Conservation (phyloP, 37 sponge, comb jelly and placozoan genomes). For the Ephydatia muelleri region DNA sequence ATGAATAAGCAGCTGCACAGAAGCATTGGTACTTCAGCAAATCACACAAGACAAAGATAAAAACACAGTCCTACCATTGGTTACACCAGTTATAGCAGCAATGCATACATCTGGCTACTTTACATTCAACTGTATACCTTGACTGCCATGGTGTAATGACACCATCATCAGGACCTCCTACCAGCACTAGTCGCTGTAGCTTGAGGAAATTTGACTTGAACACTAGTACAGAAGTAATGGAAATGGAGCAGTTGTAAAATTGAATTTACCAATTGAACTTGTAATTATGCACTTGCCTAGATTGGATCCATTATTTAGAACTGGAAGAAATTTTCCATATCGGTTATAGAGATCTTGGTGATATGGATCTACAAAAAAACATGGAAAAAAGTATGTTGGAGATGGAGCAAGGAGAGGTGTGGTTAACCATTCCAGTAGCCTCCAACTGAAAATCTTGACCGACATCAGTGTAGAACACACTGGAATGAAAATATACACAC, state of each 20-base stretch:
- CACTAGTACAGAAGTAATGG: background rate
- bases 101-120: no score
- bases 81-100: no score
- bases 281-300: constrained; percentile 11
- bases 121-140: no score
- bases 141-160: constrained; percentile 98
- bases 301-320: constrained; percentile 34
- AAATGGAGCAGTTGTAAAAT: no score
- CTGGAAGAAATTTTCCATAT: constrained; percentile 42
- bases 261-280: background rate
- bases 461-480: constrained; percentile 35
- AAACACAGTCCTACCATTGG: no score
- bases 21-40: no score
- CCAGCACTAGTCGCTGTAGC: constrained; percentile 67
- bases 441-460: constrained; percentile 57
- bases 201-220: constrained; percentile 72
- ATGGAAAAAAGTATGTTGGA: no score
- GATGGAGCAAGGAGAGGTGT: background rate
- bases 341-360: constrained; percentile 50
- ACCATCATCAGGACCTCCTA: constrained; percentile 95
- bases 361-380: constrained; percentile 74
- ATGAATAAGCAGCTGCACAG: no score
- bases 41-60: no score
- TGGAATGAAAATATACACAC: no score
- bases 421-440: constrained; percentile 79